Evolutionary conservation across 2,888 invertebrate genomes (phyloP).

Genomic region (Drosophila tripunctata): DNA sequence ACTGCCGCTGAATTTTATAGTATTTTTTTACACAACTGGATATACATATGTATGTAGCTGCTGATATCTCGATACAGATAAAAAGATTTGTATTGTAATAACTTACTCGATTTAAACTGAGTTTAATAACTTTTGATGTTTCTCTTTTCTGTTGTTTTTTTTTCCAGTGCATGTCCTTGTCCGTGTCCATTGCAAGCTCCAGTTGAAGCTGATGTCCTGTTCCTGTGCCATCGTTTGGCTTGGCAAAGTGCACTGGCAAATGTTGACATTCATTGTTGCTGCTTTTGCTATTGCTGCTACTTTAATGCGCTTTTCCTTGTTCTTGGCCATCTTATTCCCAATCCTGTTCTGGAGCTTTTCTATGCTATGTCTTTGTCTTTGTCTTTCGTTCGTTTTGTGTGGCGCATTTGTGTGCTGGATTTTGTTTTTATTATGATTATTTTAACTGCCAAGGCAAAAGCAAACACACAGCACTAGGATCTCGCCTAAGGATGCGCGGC

Average conservation of each 20-base stretch:
- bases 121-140: too few relatives aligned
- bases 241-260: conserved; percentile 73
- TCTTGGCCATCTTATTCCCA: conserved; percentile 22
- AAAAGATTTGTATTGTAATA: too few relatives aligned
- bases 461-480: conserved; percentile 55
- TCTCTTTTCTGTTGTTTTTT: neutral
- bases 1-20: too few relatives aligned
- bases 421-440: conserved; percentile 78
- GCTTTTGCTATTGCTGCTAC: conserved; percentile 19
- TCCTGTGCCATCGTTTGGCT: conserved; percentile 31
- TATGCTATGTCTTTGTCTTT: neutral
- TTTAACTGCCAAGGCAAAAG: conserved; percentile 72
- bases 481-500: conserved; percentile 21
- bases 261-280: conserved; percentile 67
- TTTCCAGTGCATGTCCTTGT: neutral
- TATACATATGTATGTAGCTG: too few relatives aligned
- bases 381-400: conserved; percentile 31
- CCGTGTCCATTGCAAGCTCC: conserved; percentile 21
- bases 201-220: conserved; percentile 18
- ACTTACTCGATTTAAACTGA: too few relatives aligned
- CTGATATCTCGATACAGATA: too few relatives aligned
- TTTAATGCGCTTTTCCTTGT: conserved; percentile 50
- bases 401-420: conserved; percentile 58
- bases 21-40: too few relatives aligned
- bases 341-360: conserved; percentile 8